Conservation (phyloP, 2,113 vertebrate species). For the Corvus cornix region DNA sequence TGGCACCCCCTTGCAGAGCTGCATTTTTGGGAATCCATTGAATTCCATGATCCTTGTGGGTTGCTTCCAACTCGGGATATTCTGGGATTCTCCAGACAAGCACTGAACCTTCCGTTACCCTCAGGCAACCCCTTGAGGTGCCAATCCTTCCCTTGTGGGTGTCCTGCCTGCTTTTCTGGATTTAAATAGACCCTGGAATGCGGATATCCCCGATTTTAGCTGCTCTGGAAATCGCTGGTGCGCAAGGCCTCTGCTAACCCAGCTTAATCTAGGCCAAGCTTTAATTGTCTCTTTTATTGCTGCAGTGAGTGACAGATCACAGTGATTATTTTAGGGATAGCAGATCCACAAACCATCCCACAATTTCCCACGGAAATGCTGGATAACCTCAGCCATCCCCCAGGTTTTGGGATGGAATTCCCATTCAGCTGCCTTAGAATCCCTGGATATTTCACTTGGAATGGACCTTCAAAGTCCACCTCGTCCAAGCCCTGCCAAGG, state of each 20-base stretch:
- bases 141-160: neutral
- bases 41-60: neutral
- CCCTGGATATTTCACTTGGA: neutral
- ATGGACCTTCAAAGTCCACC: neutral
- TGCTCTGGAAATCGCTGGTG: neutral
- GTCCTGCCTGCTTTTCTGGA: neutral
- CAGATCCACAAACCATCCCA: neutral
- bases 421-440: neutral
- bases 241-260: neutral
- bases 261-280: neutral
- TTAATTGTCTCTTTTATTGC: neutral
- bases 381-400: neutral
- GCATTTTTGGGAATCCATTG: neutral
- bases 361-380: neutral
- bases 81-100: neutral
- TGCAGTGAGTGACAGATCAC: accelerated
- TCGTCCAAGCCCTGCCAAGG: accelerated
- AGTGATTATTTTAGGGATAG: accelerated
- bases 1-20: accelerated
- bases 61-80: accelerated
- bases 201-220: neutral
- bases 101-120: neutral
- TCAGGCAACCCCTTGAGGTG: neutral
- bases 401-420: neutral
- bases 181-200: neutral